Evolutionary conservation across 2,797 vertebrate species (phyloP), one percentile per base, ranked within the genome.

Genomic region (Periparus ater): DNA sequence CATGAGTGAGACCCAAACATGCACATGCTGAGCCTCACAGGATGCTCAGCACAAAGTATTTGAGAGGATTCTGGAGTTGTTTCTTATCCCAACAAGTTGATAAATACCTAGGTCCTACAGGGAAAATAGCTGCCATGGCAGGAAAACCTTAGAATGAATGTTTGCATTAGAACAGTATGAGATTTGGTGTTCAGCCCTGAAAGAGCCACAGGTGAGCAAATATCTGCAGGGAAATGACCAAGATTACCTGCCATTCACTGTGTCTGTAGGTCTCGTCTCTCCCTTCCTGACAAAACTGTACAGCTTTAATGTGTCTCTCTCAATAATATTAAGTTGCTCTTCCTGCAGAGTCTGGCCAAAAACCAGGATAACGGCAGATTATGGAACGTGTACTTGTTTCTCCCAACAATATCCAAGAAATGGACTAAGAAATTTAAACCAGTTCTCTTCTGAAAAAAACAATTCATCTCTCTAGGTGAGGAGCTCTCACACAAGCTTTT

Each of bases 371-470:
- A 84, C 36, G 63, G 62, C 58, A 94, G 85, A 77, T 93, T 95
- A 91, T 38, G n/a, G 79, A 82, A 91, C 9, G 3, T 38, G 21
- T 62, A 82, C 91, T 89, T 94, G 77, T 89, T 95, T 91, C 67
- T 74, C 42, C 50, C 61, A 79, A 50, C 60, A 88, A 67, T 55
- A 85, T 55, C 60, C 0, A 1, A 94, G 65, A 95, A 96, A 95
- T 62, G 71, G 88, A 95, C 88, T 88, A 90, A 65, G 88, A 5
- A 42, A 87, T 93, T 95, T 80, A 93, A 94, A 79, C 57, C 57
- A 48, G 63, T 74, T 82, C 71, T 94, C 71, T 65, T 95, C 63
- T 74, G 85, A 94, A 71, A 75, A 95, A 95, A 95, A 44, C 76
- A 94, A 93, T 86, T 67, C 34, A 91, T 74, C 80, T 95, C 85